Evolutionary conservation across 2,888 invertebrate genomes (phyloP).

Genomic region (Liodrosophila aerea): DNA sequence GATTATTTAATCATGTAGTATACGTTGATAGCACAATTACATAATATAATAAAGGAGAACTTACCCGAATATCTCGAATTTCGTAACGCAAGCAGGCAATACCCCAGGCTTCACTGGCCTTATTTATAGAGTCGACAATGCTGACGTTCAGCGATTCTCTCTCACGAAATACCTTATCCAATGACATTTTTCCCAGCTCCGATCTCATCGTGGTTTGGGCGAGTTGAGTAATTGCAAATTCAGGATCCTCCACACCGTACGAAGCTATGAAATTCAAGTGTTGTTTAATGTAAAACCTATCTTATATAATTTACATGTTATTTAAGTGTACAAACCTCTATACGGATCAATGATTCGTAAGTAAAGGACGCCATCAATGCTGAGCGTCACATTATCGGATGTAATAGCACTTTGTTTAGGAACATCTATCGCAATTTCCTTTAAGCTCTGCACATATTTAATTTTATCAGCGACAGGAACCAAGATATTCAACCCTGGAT

Average conservation of each 20-base stretch:
- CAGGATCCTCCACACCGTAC: conserved; percentile 99
- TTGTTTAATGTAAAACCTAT: not conserved
- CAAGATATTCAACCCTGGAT: conserved; percentile 96
- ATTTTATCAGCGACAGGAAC: conserved; percentile 95
- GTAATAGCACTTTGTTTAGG: conserved; percentile 99
- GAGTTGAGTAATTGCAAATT: conserved; percentile 99
- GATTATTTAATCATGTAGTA: conserved; percentile 35
- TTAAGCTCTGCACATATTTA: conserved; percentile 98
- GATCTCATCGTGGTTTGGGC: conserved; percentile 99
- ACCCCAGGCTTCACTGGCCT: conserved; percentile 99
- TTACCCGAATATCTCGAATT: conserved; percentile 87
- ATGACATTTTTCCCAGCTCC: conserved; percentile 97
- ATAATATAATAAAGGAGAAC: conserved; percentile 8
- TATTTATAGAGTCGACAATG: conserved; percentile 98
- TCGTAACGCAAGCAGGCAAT: conserved; percentile 97
- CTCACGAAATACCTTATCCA: conserved; percentile 98
- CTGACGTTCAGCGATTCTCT: conserved; percentile 96
- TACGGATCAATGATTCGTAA: conserved; percentile 96
- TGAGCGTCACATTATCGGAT: conserved; percentile 97
- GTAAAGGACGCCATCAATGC: conserved; percentile 98
- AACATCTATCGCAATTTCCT: conserved; percentile 99
- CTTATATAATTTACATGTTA: not conserved
- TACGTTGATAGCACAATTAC: not conserved
- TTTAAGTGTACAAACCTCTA: conserved; percentile 85
- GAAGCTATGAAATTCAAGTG: conserved; percentile 85